Evolutionary conservation across 2,113 vertebrate species (phyloP), one percentile per base, ranked within the genome.

Genomic region (Cyprinodon tularosa): DNA sequence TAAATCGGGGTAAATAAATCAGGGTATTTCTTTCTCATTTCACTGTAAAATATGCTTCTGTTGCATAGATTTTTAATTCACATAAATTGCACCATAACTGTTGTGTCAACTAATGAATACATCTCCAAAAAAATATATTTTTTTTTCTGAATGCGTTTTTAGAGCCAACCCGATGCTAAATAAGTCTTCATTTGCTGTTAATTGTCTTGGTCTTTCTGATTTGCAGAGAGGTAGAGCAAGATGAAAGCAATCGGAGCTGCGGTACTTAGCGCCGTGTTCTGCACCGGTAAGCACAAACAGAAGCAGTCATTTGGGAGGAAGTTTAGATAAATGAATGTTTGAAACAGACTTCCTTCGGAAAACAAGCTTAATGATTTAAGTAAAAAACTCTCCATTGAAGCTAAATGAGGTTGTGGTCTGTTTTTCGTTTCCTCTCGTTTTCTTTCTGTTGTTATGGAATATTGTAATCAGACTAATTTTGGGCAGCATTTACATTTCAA

Each of bases 241-340:
- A 94, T 93, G 93, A 91, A 82, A 79, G 77, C 50, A 63, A 80
- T 87, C 68, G 66, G 70, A 53, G 70, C 86, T 9, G 80, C 84
- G 22, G 71, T 82, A 69, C 80, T 93, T 4, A 64, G 85, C 74
- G 66, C 45, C 84, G 75, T 91, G 82, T 80, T 94, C 88, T 90
- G 81, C 90, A 81, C 82, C 12, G 90, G 93, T 94, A 91, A 90
- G 91, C 80, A 68, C 78, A 71, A 80, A 86, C 44, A 40, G 64
- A 78, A 87, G 78, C 80, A 76, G 77, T 68, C 86, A 81, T 82
- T 13, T 11, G 86, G 88, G 88, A 83, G 36, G 2, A 0, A 22
- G 72, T 71, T 75, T 10, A 48, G 42, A 71, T 48, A 47, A 82
- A 79, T 77, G 45, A 83, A 71, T 8, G 39, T 62, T 77, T 62